A percentile compares a stretch with the other conserved stretches of the same genome.
These are phyloP conservation scores for Cynocephalus volans DNA, from an alignment of 2,113 vertebrate genomes.

Conservation along the genomic window DNA sequence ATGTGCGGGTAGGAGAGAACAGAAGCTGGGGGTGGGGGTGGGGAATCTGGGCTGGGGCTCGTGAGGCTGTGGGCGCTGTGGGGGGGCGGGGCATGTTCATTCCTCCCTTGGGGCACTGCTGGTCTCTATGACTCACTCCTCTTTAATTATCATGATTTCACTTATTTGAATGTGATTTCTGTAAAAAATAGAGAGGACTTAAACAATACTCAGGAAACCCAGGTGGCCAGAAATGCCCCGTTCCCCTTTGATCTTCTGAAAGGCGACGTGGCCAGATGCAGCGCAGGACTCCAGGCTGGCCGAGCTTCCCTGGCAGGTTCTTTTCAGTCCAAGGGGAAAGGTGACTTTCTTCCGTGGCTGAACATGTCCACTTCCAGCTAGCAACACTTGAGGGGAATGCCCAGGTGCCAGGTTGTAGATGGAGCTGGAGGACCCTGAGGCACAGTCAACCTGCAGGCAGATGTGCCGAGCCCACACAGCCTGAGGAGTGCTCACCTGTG, in stretches of 20 bases:
- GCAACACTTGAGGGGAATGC: not conserved
- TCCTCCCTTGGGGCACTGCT: not conserved
- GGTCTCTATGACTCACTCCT: not conserved
- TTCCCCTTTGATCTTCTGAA: not conserved
- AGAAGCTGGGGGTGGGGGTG: not conserved
- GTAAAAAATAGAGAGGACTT: not conserved
- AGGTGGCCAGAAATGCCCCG: too few species aligned
- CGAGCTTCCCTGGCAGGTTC: not conserved
- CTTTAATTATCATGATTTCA: not conserved
- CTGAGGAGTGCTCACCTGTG: too few species aligned
- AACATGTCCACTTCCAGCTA: not conserved
- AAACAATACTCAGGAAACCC: not conserved
- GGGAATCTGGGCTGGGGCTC: too few species aligned
- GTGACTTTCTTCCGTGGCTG: not conserved
- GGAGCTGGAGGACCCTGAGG: too few species aligned
- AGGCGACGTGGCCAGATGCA: not conserved
- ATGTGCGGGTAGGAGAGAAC: not conserved
- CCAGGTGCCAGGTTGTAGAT: too few species aligned
- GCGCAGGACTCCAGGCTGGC: fast-evolving
- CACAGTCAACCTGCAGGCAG: too few species aligned
- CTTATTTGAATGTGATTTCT: not conserved
- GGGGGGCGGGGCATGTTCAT: fast-evolving
- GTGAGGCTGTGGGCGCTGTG: not conserved
- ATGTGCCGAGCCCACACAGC: fast-evolving
- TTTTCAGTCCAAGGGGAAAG: not conserved